Percentiles rank a stretch among this genome's conserved stretches.
Evolutionary conservation across 2,113 vertebrate genomes (phyloP).

Genomic region (Calyptommatus sinebrachiatus): DNA sequence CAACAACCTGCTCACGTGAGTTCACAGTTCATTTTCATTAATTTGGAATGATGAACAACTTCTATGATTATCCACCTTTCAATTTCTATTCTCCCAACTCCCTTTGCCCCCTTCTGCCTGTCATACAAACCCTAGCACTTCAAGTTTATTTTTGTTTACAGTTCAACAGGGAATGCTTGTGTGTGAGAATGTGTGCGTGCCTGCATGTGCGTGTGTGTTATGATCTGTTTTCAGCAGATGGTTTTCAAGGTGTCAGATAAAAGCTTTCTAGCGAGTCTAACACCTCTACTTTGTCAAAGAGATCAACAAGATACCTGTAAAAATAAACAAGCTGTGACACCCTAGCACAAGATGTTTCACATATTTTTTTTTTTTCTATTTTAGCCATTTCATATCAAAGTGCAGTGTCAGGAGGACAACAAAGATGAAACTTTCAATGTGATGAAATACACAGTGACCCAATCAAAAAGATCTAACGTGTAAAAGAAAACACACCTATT

Average conservation of each 20-base stretch:
- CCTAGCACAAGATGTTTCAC: not conserved
- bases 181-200: too few species aligned
- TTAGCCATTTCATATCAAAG: not conserved
- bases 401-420: not conserved
- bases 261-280: conserved; percentile 21
- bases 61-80: not conserved
- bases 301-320: conserved; percentile 20
- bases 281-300: conserved; percentile 12
- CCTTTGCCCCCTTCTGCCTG: not conserved
- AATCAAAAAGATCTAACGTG: not conserved
- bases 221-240: conserved; percentile 19
- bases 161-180: not conserved
- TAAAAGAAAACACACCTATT: not conserved
- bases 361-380: not conserved
- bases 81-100: not conserved
- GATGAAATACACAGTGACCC: not conserved
- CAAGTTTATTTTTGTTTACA: not conserved
- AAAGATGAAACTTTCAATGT: not conserved
- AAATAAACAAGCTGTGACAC: conserved; percentile 11
- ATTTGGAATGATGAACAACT: not conserved
- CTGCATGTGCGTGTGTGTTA: too few species aligned
- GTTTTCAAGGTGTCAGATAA: conserved; percentile 3
- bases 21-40: conserved; percentile 3
- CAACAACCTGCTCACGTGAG: not conserved
- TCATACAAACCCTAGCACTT: not conserved